phyloP scores from a whole-genome alignment of 1,140 invertebrate genomes.

The Phenacoccus solenopsis region DNA sequence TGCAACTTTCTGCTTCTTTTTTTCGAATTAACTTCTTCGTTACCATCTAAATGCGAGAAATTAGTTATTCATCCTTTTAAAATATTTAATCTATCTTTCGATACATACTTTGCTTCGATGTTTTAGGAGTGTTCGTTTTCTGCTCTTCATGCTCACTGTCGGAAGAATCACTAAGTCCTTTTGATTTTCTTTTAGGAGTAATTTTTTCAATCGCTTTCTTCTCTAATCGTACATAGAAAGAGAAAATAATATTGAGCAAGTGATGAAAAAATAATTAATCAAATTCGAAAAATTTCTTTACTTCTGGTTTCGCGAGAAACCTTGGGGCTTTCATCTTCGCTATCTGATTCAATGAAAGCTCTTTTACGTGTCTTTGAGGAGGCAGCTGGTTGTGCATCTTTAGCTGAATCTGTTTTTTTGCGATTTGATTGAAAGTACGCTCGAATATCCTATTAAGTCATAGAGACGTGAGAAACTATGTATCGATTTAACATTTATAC shows the following conservation, averaged over 20 bases:
- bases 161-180: slow-evolving; percentile 1
- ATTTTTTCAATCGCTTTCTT: neutral
- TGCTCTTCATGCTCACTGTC: neutral
- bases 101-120: neutral
- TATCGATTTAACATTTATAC: too few species aligned
- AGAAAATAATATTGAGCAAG: too few species aligned
- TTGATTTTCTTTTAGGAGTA: neutral
- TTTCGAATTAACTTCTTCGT: neutral
- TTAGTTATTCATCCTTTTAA: too few species aligned
- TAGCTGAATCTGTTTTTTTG: neutral
- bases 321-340: neutral
- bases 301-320: neutral
- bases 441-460: neutral
- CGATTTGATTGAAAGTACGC: neutral
- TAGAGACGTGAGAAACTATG: neutral
- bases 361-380: neutral
- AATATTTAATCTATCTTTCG: too few species aligned
- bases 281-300: too few species aligned
- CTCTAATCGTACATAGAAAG: too few species aligned
- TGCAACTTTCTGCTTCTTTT: neutral
- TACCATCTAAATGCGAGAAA: too few species aligned
- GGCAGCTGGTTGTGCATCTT: neutral
- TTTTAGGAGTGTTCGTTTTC: neutral
- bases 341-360: neutral
- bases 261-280: neutral